Evolutionary conservation across 2,113 vertebrate genomes (phyloP), one percentile per base, ranked within the genome.

Genomic region (Leucosticte australis): DNA sequence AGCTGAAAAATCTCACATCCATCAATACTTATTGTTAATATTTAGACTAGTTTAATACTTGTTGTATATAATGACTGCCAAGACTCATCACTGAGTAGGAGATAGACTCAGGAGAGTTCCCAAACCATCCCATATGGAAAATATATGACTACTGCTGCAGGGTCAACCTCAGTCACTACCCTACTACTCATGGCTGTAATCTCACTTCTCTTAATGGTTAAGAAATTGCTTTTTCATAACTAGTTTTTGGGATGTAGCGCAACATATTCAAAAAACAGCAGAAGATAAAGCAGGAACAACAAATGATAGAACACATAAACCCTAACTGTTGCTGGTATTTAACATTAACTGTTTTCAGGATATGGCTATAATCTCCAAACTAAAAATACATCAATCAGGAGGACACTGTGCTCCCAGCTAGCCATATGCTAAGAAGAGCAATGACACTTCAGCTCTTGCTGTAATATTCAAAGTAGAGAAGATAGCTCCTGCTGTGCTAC

Each of bases 401-500:
- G 7, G n/a, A 44, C 0, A 0, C 2, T 80, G 28, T 35, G 52
- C 16, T 91, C 50, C 39, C 73, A 83, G 49, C 31, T 53, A 62
- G 31, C 15, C 18, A 21, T 18, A 27, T 0, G 0, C n/a, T 28
- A 10, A 70, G 37, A 64, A 39, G 27, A 52, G 15, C 15, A 53
- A 28, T 17, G 41, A 57, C 67, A 73, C 22, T 39, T 69, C 26
- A 39, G 55, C 14, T 60, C 42, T 26, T 39, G 18, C 64, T 70
- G 59, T 52, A 81, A 42, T 17, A 13, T 52, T 74, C 60, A 39
- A 33, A 28, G 27, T 24, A 37, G 24, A 73, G 22, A 52, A 73
- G 41, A 76, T 55, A 79, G 62, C 18, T 95, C 65, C 74, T 56
- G 30, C 49, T 49, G n/a, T 35, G 44, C 33, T 88, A 28, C 75